Conservation (phyloP, 2,113 vertebrate genomes). For the Dicentrarchus labrax region DNA sequence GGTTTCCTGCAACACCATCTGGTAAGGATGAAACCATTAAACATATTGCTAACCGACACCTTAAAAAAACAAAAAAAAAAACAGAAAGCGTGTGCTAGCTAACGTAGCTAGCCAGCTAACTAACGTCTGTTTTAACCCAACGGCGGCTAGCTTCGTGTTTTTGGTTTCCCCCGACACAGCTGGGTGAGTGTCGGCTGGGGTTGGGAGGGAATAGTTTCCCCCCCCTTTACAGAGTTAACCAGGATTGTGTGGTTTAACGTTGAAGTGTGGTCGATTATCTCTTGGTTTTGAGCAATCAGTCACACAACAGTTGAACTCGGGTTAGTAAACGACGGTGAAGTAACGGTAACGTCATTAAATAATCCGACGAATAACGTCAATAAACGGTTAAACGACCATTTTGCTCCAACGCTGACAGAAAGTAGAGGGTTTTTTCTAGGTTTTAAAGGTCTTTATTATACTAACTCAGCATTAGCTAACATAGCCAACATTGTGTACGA, state of each 20-base stretch:
- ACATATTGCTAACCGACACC: background rate
- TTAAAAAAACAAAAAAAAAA: background rate
- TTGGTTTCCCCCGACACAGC: slow-evolving; percentile 35
- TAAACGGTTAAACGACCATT: background rate
- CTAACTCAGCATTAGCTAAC: no score
- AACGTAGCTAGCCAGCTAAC: slow-evolving; percentile 43
- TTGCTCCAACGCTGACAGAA: background rate
- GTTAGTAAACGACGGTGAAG: background rate
- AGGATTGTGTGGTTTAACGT: background rate
- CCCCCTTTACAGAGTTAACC: background rate
- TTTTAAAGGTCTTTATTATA: no score
- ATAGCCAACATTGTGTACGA: background rate
- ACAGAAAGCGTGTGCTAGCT: slow-evolving; percentile 16
- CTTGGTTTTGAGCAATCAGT: background rate
- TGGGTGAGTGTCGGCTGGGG: slow-evolving; percentile 6
- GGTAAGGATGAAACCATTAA: slow-evolving; percentile 11
- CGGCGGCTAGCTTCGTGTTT: slow-evolving; percentile 28
- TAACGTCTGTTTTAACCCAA: slow-evolving; percentile 3
- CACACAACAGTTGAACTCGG: background rate
- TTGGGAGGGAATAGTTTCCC: background rate
- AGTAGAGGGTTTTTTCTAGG: no score
- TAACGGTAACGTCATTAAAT: background rate
- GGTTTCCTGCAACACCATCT: background rate
- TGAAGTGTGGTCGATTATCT: background rate
- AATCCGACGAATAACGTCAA: background rate